Percentiles rank a stretch among this genome's conserved stretches.
These are phyloP conservation scores for Quadriops clusia DNA, from an alignment of 2,888 invertebrate species.

Conservation along the genomic window DNA sequence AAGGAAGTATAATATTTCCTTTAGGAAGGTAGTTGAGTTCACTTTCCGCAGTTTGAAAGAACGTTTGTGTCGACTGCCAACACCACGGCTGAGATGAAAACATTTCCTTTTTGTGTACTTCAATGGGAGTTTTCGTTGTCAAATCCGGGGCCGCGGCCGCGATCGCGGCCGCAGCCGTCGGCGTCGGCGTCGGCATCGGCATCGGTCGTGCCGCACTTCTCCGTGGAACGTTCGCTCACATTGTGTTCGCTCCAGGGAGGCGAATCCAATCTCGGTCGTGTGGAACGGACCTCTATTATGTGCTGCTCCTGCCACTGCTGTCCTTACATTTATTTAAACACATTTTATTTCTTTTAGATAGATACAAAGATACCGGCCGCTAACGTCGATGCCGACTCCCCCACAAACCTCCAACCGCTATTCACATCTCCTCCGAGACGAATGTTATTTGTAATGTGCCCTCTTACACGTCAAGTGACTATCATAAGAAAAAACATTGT, in stretches of 20 bases:
- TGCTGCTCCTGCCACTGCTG: constrained; percentile 9
- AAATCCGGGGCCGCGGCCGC: constrained; percentile 23
- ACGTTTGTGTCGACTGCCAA: constrained; percentile 25
- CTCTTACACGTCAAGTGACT: too few relatives aligned
- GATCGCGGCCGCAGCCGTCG: too few relatives aligned
- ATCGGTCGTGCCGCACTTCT: too few relatives aligned
- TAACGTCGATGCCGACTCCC: too few relatives aligned
- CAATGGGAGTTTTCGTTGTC: constrained; percentile 29
- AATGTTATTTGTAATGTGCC: too few relatives aligned
- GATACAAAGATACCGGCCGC: too few relatives aligned
- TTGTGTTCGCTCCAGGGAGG: constrained; percentile 20
- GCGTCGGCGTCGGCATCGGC: too few relatives aligned
- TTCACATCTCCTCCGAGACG: too few relatives aligned
- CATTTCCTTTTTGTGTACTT: constrained; percentile 28
- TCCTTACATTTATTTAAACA: constrained; percentile 11
- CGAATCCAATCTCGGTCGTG: constrained; percentile 20
- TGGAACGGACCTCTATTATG: too few relatives aligned
- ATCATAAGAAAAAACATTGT: too few relatives aligned
- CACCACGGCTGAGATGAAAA: constrained; percentile 26
- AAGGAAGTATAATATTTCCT: constrained; percentile 24
- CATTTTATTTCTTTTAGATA: constrained; percentile 13
- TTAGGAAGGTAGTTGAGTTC: constrained; percentile 23
- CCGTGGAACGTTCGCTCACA: constrained; percentile 24
- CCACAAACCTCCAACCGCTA: too few relatives aligned
- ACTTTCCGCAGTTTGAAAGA: constrained; percentile 22